A percentile compares a stretch with the other conserved stretches of the same genome.
phyloP scores from a whole-genome alignment of 2,113 vertebrate species.

The Lophochroa leadbeateri region DNA sequence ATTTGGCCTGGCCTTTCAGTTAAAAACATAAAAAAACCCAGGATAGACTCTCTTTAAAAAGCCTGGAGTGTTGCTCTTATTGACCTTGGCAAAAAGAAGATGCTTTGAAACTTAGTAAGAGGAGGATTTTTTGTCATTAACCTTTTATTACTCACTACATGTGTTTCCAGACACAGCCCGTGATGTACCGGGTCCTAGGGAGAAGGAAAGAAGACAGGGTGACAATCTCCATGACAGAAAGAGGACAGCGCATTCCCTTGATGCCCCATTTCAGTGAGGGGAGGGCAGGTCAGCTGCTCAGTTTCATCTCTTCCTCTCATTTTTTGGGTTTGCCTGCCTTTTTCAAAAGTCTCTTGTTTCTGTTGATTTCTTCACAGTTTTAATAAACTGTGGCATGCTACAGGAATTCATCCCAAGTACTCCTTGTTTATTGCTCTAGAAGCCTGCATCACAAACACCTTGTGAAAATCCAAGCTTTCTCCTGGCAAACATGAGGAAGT shows the following conservation, averaged over 20 bases:
- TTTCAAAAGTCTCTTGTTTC: neutral
- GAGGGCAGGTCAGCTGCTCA: neutral
- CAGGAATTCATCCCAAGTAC: neutral
- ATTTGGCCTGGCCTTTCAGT: neutral
- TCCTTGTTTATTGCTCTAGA: neutral
- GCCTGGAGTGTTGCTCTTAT: neutral
- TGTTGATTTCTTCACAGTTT: neutral
- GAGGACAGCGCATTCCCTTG: neutral
- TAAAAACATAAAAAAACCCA: neutral
- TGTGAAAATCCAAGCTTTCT: neutral
- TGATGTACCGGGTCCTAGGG: neutral
- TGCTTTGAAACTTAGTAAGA: neutral
- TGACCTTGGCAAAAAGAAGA: neutral
- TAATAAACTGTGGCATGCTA: neutral
- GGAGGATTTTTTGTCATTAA: neutral
- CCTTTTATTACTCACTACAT: neutral
- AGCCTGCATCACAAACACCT: neutral
- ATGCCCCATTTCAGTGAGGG: rapidly evolving
- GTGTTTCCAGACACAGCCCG: neutral
- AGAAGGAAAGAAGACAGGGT: neutral
- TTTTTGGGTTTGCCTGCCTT: neutral
- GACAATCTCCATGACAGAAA: neutral
- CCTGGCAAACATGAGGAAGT: neutral
- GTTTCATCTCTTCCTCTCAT: neutral
- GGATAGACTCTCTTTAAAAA: neutral